phyloP scores from a whole-genome alignment of 2,888 invertebrate genomes.

The Tipula unca region DNA sequence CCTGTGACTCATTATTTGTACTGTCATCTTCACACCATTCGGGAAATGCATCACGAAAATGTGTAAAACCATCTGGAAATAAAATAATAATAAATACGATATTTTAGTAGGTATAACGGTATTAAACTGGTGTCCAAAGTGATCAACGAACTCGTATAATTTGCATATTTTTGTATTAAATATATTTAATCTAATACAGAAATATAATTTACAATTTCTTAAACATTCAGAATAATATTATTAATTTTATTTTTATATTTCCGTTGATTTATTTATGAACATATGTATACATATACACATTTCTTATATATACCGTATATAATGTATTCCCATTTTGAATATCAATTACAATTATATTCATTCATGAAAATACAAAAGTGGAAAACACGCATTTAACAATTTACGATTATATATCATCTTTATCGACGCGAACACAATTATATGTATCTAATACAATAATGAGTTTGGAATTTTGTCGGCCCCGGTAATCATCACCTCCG shows the following conservation, averaged over 20 bases:
- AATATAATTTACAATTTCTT: constrained; percentile 26
- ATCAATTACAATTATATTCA: not conserved
- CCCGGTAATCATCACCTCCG: not conserved
- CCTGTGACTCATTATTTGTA: constrained; percentile 54
- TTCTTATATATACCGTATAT: not conserved
- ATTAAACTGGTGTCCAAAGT: constrained; percentile 22
- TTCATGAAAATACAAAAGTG: not conserved
- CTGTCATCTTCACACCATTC: constrained; percentile 84
- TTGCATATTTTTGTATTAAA: constrained; percentile 27
- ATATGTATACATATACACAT: not conserved
- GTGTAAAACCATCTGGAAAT: constrained; percentile 73
- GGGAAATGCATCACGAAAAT: constrained; percentile 76
- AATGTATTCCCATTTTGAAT: not conserved
- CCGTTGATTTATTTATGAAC: not conserved
- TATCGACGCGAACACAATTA: not conserved
- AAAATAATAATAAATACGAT: constrained; percentile 26
- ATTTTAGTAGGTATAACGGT: not conserved
- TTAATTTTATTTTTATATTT: not conserved
- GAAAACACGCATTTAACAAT: not conserved
- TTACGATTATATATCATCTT: too few relatives aligned
- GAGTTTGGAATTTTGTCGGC: not conserved
- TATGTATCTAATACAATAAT: not conserved
- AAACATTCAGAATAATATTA: not conserved
- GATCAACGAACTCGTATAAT: constrained; percentile 26
- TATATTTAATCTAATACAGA: not conserved